Conservation (phyloP, 2,888 invertebrate species). For the Sarcophaga caerulescens region DNA sequence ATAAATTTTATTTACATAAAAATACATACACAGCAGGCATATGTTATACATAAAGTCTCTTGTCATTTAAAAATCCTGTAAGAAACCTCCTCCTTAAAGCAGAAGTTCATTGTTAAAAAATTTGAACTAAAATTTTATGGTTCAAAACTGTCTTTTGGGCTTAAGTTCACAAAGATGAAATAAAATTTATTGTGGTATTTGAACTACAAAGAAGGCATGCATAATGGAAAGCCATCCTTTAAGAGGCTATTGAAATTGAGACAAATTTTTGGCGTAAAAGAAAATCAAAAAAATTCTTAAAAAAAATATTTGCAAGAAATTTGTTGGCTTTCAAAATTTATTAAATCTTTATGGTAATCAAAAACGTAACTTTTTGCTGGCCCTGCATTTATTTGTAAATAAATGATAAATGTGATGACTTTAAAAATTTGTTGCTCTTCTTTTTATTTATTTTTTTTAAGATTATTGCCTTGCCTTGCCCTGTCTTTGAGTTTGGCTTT, state of each 20-base stretch:
- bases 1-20: constrained; percentile 41
- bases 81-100: constrained; percentile 28
- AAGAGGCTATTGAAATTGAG: constrained; percentile 52
- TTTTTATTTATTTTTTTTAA: constrained; percentile 30
- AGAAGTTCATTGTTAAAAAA: constrained; percentile 46
- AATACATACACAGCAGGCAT: not conserved
- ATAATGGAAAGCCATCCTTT: not conserved
- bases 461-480: not conserved
- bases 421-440: constrained; percentile 63
- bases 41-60: not conserved
- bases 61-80: constrained; percentile 8
- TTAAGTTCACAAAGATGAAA: constrained; percentile 37
- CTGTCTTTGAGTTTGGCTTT: not conserved
- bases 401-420: constrained; percentile 69
- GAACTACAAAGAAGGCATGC: not conserved
- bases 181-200: constrained; percentile 43
- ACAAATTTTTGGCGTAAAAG: constrained; percentile 49
- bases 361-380: constrained; percentile 47
- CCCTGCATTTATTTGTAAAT: constrained; percentile 31
- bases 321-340: constrained; percentile 32
- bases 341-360: constrained; percentile 52
- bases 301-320: not conserved
- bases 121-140: constrained; percentile 20
- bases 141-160: constrained; percentile 16
- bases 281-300: not conserved